A percentile compares a stretch with the other conserved stretches of the same genome.
Conservation (phyloP, 2,888 invertebrate genomes). For the Euproctis similis region DNA sequence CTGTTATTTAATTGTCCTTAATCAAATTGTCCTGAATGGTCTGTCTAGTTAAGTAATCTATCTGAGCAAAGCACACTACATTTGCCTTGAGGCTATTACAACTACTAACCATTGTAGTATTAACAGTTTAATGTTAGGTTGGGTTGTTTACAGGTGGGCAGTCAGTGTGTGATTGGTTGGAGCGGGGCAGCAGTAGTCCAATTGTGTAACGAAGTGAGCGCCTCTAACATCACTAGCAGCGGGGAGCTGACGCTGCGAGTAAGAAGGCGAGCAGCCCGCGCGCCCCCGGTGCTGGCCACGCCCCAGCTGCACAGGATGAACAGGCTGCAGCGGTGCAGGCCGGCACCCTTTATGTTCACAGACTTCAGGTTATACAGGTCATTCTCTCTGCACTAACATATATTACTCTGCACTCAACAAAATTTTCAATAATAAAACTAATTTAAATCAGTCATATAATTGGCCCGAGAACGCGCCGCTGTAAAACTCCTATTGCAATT, state of each 20-base stretch:
- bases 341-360: constrained; percentile 4
- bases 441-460: no score
- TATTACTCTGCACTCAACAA: neutral
- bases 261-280: constrained; percentile 33
- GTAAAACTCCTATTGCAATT: no score
- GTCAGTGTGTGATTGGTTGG: constrained; percentile 54
- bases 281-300: constrained; percentile 24
- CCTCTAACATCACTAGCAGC: constrained; percentile 19
- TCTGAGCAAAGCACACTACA: no score
- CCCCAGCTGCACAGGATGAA: constrained; percentile 17
- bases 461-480: no score
- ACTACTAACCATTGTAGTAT: no score
- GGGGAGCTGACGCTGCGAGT: constrained; percentile 33
- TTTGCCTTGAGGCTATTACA: no score
- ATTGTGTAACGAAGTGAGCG: constrained; percentile 22
- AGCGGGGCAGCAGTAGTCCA: constrained; percentile 38
- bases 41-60: no score
- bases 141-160: constrained; percentile 45
- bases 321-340: constrained; percentile 3
- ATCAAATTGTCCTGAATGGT: no score
- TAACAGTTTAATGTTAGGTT: no score
- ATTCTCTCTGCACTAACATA: no score
- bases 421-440: no score
- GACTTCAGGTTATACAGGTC: constrained; percentile 4
- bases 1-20: no score